A percentile compares a stretch with the other conserved stretches of the same genome.
Conservation (phyloP, 2,113 vertebrate species). For the Dicaeum eximium region DNA sequence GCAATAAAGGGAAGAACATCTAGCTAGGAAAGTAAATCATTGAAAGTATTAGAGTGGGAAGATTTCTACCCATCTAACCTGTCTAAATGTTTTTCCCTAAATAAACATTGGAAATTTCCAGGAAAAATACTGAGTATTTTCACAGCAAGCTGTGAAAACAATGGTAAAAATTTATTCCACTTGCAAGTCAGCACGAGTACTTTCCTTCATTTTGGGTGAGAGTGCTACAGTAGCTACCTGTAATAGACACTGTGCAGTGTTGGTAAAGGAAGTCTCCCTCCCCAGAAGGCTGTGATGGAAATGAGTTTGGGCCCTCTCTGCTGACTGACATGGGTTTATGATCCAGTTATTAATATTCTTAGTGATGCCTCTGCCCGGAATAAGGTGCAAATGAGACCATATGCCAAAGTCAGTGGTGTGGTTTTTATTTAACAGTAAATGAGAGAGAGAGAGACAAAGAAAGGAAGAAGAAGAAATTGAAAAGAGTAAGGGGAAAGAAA, state of each 20-base stretch:
- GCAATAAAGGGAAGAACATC: not conserved
- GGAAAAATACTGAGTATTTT: not conserved
- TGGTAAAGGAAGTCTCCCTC: not conserved
- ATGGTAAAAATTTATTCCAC: not conserved
- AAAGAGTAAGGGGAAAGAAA: not conserved
- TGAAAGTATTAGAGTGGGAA: not conserved
- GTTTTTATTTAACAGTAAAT: not conserved
- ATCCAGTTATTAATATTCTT: not conserved
- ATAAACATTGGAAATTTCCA: not conserved
- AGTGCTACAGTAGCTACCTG: not conserved
- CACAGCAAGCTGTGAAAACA: not conserved
- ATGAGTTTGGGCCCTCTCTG: not conserved
- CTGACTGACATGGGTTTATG: not conserved
- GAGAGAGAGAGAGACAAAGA: not conserved
- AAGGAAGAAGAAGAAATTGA: not conserved
- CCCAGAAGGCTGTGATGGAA: not conserved
- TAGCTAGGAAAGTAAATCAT: not conserved
- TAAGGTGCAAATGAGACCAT: not conserved
- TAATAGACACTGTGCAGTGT: not conserved
- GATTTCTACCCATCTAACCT: not conserved
- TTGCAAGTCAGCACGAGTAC: not conserved
- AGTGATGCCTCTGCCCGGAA: not conserved
- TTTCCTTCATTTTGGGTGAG: not conserved
- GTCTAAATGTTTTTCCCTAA: not conserved
- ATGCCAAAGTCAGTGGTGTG: not conserved